Percentiles rank a stretch among this genome's conserved stretches.
These are phyloP conservation scores for Rutilus rutilus DNA, from an alignment of 2,113 vertebrate genomes.

Conservation along the genomic window DNA sequence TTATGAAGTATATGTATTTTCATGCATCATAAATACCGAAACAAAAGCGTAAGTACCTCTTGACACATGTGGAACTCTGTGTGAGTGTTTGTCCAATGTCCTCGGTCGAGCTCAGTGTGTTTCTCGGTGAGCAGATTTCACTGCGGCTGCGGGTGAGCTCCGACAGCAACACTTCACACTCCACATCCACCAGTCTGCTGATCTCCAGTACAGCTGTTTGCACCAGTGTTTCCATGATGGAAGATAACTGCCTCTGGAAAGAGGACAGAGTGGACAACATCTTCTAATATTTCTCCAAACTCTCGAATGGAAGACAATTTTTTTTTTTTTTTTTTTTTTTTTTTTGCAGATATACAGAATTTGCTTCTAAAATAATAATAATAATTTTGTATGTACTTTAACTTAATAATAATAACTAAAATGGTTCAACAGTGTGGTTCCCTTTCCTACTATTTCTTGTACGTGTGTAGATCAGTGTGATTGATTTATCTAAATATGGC, in stretches of 20 bases:
- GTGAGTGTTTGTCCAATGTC: slow-evolving; percentile 24
- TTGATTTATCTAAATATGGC: no score
- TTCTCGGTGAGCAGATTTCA: slow-evolving; percentile 70
- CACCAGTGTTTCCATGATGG: slow-evolving; percentile 75
- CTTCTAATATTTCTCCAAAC: background rate
- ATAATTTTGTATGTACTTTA: background rate
- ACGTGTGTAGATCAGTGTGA: background rate
- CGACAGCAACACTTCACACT: slow-evolving; percentile 73
- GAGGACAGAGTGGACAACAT: slow-evolving; percentile 70
- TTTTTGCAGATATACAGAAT: background rate
- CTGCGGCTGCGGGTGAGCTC: slow-evolving; percentile 74
- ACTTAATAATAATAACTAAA: background rate
- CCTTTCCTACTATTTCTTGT: background rate
- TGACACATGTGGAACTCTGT: background rate
- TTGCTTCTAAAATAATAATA: background rate
- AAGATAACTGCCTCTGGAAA: slow-evolving; percentile 73
- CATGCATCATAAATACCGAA: background rate
- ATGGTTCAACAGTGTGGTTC: background rate
- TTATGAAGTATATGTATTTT: background rate
- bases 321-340: no score
- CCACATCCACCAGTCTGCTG: slow-evolving; percentile 74
- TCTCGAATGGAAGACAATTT: background rate
- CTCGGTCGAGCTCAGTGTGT: slow-evolving; percentile 78
- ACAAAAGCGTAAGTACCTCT: background rate
- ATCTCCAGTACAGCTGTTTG: slow-evolving; percentile 76